These are phyloP conservation scores for Leucoma salicis DNA, from an alignment of 2,888 invertebrate genomes.

Conservation along the genomic window DNA sequence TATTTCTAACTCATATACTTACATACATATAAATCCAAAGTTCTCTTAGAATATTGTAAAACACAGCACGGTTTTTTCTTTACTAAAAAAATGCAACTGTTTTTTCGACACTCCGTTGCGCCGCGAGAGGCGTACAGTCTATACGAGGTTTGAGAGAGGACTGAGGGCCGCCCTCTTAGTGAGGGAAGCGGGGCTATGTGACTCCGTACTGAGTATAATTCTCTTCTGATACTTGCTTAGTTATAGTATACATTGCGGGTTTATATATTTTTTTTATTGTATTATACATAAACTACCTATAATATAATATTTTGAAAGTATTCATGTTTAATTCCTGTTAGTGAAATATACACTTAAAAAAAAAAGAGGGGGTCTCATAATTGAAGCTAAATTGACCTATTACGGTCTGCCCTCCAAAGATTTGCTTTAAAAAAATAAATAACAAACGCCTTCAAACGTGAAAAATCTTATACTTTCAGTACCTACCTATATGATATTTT, in stretches of 20 bases:
- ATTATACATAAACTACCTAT: background rate
- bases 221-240: constrained; percentile 48
- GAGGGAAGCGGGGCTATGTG: constrained; percentile 63
- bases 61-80: constrained; percentile 71
- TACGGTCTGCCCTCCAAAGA: no score
- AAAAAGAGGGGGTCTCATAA: no score
- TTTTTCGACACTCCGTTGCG: constrained; percentile 44
- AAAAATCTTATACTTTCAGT: no score
- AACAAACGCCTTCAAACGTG: no score
- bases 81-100: constrained; percentile 56
- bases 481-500: no score
- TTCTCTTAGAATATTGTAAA: constrained; percentile 43
- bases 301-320: no score
- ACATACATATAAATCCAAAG: constrained; percentile 67
- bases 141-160: constrained; percentile 56
- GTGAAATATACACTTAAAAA: no score
- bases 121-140: constrained; percentile 47
- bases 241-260: constrained; percentile 50
- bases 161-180: constrained; percentile 59
- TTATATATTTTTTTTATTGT: background rate
- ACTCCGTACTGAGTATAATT: constrained; percentile 44
- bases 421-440: no score
- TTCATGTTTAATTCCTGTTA: no score
- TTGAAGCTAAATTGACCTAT: no score
- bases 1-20: constrained; percentile 47